Evolutionary conservation across 2,888 invertebrate genomes (phyloP), one percentile per base, ranked within the genome.

Genomic region (Lamellibrachia columna): DNA sequence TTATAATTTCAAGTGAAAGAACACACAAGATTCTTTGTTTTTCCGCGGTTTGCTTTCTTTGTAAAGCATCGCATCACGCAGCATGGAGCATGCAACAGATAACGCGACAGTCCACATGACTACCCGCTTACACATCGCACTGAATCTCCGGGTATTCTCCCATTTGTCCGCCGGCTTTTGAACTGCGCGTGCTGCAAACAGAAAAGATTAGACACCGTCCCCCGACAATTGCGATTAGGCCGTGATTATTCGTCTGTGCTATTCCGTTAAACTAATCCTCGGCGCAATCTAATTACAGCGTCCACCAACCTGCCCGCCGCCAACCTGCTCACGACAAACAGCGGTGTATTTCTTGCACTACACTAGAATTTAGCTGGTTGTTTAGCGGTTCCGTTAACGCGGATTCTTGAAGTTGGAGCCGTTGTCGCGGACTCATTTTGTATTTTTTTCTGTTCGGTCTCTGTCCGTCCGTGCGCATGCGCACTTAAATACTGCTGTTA

Each of bases 141-240:
- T 15, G 58, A 58, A 40, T 40, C 58, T 58, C 58, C 58, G 11
- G 75, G 1, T 75, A 75, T 2, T 15, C 55, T 75, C 75, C 75
- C n/a, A n/a, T 75, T 75, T 75, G 75, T 75, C 75, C 75, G 75
- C 75, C 75, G 75, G 22, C 75, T 75, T 75, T 75, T 75, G 75
- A 75, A 75, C 75, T 75, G 75, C 75, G 75, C 75, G 22, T 22
- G 22, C 75, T 22, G 75, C 75, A 75, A 75, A 75, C 75, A 75
- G 75, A 75, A 75, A 75, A 75, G 75, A 75, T 75, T 75, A 75
- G 75, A 75, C 75, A n/a, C 75, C 75, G 75, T 75, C 75, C 75
- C 75, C 75, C n/a, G 75, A 75, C 75, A 75, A 75, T 75, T 75
- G 75, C 75, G 75, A 75, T 75, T 75, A 75, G 75, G 75, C 75